Base-by-base conservation (phyloP, 2,888 invertebrate genomes). In the Epinotia brunnichana region DNA sequence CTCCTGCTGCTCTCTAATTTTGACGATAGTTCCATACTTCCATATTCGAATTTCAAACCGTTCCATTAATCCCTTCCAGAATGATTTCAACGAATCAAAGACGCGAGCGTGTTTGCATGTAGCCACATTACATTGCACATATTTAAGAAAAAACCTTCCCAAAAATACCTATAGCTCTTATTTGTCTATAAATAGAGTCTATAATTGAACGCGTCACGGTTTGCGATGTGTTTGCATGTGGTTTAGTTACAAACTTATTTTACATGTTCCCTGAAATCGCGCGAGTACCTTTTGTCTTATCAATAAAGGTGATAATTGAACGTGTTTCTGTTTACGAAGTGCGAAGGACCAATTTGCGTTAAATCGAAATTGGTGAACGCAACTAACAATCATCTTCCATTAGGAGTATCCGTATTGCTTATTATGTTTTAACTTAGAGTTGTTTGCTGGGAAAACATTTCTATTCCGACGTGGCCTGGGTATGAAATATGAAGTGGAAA, bases 301-400 rank as follows among this genome's bases (percentile, higher is more conserved):
- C 13, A 61, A 68, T 72, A 68, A 24, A 72, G 67, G 39, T 17
- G 48, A 62, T 62, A 62, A 56, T 72, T 48, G 41, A 68, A 62
- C 11, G 56, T 7, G 54, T 56, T 68, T 35, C n/a, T 17, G 51
- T 57, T 24, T 9, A 5, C 13, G 10, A 17, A 39, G 35, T 17
- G 17, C 21, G 21, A 51, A 21, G 44, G 19, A 57, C 11, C n/a
- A 29, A n/a, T 61, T 67, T 56, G 56, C 44, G 39, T 68, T 62
- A 68, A 62, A 72, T 72, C 72, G 72, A 66, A 68, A 62, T 69
- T 60, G 68, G 61, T 54, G 61, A 73, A 74, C 75, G 75, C 76
- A 77, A 77, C 74, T 77, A 74, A 75, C 77, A 77, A 79, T 77
- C 78, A 76, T 79, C 77, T 77, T 77, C 77, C 76, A 79, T 78